Conservation (phyloP, 2,113 vertebrate species). For the Esox niger region DNA sequence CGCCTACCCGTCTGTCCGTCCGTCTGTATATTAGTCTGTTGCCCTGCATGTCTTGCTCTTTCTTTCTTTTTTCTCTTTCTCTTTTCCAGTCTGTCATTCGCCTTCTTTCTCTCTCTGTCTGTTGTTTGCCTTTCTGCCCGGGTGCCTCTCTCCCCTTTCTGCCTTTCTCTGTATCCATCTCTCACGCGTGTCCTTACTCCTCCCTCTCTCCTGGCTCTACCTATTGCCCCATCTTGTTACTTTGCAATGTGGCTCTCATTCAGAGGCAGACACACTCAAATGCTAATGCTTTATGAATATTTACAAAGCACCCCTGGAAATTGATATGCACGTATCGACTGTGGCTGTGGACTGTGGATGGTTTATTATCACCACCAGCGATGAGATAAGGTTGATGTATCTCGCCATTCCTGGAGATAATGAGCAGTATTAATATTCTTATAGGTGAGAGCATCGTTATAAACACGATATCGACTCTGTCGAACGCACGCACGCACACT, state of each 20-base stretch:
- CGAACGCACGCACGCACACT: conserved; percentile 24
- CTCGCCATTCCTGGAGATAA: conserved; percentile 39
- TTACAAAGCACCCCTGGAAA: conserved; percentile 52
- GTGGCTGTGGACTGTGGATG: conserved; percentile 53
- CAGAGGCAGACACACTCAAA: conserved; percentile 47
- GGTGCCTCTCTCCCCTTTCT: neutral
- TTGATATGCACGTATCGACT: conserved; percentile 43
- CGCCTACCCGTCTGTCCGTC: too few species aligned
- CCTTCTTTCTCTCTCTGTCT: neutral
- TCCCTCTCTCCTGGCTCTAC: neutral
- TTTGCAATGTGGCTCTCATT: conserved; percentile 43
- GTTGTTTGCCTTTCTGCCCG: neutral
- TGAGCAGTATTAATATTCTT: conserved; percentile 57
- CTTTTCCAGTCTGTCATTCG: neutral
- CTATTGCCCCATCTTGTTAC: conserved; percentile 19
- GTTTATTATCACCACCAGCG: conserved; percentile 41
- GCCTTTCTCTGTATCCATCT: neutral
- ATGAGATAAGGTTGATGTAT: conserved; percentile 29
- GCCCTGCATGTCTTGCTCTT: neutral
- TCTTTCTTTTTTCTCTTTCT: neutral
- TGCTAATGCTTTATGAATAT: conserved; percentile 65
- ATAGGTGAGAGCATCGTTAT: conserved; percentile 56
- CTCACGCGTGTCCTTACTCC: neutral
- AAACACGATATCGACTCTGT: conserved; percentile 33
- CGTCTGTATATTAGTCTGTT: neutral